Conservation (phyloP, 2,888 invertebrate species). For the Timema podura region DNA sequence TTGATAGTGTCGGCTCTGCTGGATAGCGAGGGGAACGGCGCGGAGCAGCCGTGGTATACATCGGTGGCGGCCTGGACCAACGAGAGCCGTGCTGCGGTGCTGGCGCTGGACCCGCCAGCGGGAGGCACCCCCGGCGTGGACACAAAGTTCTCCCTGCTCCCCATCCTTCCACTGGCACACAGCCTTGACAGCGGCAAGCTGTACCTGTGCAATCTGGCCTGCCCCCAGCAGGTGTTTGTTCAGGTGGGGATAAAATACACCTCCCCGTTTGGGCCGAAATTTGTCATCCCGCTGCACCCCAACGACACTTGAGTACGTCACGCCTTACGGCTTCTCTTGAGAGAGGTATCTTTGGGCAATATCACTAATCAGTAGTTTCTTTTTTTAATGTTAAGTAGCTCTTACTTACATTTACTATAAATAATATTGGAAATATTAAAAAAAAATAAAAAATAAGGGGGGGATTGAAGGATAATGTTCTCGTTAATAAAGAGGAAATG, state of each 20-base stretch:
- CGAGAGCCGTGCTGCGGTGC: slow-evolving; percentile 64
- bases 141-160: slow-evolving; percentile 65
- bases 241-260: slow-evolving; percentile 74
- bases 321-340: too few species aligned
- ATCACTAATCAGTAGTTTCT: too few species aligned
- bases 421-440: too few species aligned
- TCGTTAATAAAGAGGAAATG: too few species aligned
- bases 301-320: slow-evolving; percentile 19
- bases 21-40: slow-evolving; percentile 41
- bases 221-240: slow-evolving; percentile 71
- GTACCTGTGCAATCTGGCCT: slow-evolving; percentile 80
- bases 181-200: slow-evolving; percentile 63
- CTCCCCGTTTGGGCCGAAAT: slow-evolving; percentile 81
- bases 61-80: slow-evolving; percentile 64
- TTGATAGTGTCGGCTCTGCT: slow-evolving; percentile 53
- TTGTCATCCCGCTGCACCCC: slow-evolving; percentile 68
- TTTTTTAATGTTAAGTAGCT: neutral
- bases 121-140: slow-evolving; percentile 58
- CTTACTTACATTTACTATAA: neutral
- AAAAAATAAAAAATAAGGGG: too few species aligned
- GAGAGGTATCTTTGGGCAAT: too few species aligned
- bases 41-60: slow-evolving; percentile 35
- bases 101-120: slow-evolving; percentile 73
- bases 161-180: slow-evolving; percentile 65
- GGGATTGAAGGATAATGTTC: too few species aligned